Evolutionary conservation across 64 coral and sea anemone genomes (phyloP).

Genomic region (Porites lutea): DNA sequence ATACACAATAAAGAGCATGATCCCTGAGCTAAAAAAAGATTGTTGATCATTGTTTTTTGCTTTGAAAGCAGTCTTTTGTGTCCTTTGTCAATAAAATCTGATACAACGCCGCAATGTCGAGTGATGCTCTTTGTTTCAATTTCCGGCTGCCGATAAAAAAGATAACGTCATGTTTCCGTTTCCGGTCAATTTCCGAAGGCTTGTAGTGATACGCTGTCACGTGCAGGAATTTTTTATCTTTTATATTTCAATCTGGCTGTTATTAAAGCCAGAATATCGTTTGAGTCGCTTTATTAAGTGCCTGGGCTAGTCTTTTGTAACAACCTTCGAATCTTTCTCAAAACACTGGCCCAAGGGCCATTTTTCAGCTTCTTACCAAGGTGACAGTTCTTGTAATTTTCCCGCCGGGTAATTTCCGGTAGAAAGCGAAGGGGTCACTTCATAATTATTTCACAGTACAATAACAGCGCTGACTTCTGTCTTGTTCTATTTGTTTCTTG

Average conservation of each 20-base stretch:
- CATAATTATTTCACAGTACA: neutral
- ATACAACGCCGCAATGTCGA: slow-evolving; percentile 43
- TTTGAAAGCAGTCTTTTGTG: slow-evolving; percentile 54
- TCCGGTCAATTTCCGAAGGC: slow-evolving; percentile 51
- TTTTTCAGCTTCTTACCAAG: neutral
- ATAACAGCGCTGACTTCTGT: slow-evolving; percentile 15
- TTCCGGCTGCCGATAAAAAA: slow-evolving; percentile 41
- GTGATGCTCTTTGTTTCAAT: slow-evolving; percentile 33
- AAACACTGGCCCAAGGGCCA: neutral
- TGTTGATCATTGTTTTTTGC: neutral
- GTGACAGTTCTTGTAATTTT: slow-evolving; percentile 32
- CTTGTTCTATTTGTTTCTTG: slow-evolving; percentile 33
- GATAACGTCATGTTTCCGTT: slow-evolving; percentile 57
- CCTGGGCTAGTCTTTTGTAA: neutral
- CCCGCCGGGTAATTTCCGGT: slow-evolving; percentile 56
- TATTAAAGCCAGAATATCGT: neutral
- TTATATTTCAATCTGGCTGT: neutral
- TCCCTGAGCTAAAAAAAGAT: neutral
- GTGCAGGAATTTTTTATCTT: slow-evolving; percentile 14
- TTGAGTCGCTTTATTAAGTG: neutral
- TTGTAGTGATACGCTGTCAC: slow-evolving; percentile 26
- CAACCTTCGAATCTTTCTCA: too few relatives aligned
- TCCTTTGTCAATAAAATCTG: slow-evolving; percentile 46
- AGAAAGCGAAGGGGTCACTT: slow-evolving; percentile 6
- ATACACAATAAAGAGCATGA: neutral